Evolutionary conservation across 2,113 vertebrate genomes (phyloP).

Genomic region (Mus musculus): DNA sequence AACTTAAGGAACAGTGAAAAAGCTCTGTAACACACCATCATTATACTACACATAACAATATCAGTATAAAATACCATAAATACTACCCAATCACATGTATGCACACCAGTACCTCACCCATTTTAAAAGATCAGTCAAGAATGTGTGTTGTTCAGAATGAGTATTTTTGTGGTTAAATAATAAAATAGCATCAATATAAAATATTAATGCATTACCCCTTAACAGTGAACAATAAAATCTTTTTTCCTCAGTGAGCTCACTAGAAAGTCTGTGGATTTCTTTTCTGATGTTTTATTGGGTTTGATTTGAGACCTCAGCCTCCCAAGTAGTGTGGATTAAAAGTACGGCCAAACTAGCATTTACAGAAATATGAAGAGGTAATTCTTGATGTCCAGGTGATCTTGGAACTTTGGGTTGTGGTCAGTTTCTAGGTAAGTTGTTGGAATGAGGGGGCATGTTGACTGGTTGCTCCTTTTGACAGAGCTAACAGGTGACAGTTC

Average conservation of each 20-base stretch:
- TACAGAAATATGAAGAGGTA: neutral
- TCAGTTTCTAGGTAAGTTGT: neutral
- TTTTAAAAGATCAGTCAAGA: neutral
- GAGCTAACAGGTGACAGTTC: neutral
- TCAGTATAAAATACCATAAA: slow-evolving; percentile 5
- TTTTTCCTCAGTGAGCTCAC: neutral
- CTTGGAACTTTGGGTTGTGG: neutral
- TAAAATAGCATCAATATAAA: neutral
- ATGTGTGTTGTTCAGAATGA: neutral
- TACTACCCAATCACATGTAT: neutral
- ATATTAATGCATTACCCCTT: neutral
- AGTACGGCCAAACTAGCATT: neutral
- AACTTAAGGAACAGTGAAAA: neutral
- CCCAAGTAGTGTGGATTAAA: neutral
- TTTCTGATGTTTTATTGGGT: neutral
- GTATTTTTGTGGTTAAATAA: neutral
- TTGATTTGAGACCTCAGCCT: neutral
- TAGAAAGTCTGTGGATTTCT: neutral
- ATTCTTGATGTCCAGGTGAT: neutral
- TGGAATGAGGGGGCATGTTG: neutral
- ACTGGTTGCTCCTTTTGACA: neutral
- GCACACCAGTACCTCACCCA: neutral
- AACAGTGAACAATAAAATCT: neutral
- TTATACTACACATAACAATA: slow-evolving; percentile 2
- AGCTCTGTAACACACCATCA: neutral